Evolutionary conservation across 2,797 vertebrate species (phyloP).

Genomic region (Glossophaga mutica): DNA sequence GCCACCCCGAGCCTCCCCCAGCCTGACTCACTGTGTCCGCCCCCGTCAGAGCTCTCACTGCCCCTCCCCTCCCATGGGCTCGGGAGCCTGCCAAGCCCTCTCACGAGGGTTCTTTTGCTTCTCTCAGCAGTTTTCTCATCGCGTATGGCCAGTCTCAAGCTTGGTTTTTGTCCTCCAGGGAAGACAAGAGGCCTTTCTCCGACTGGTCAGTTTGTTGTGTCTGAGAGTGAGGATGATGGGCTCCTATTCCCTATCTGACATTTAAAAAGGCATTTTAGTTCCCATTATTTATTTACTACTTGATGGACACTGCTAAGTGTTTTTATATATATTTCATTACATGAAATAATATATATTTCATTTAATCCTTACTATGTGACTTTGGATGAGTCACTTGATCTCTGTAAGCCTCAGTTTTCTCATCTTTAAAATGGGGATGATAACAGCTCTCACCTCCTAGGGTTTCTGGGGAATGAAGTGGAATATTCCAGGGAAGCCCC

Average conservation of each 20-base stretch:
- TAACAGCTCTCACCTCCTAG: background rate
- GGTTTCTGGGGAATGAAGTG: background rate
- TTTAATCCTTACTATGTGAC: background rate
- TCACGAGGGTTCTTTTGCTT: background rate
- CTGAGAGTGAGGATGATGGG: background rate
- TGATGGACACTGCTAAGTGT: background rate
- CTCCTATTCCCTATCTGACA: background rate
- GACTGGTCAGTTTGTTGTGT: background rate
- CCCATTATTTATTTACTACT: background rate
- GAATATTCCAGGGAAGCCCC: background rate
- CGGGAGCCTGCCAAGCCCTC: background rate
- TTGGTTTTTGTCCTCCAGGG: background rate
- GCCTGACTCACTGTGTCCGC: background rate
- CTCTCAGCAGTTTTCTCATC: background rate
- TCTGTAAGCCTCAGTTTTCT: background rate
- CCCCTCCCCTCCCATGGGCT: accelerated
- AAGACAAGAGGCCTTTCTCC: background rate
- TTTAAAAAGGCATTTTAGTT: background rate
- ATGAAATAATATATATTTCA: too few species aligned
- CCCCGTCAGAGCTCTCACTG: background rate
- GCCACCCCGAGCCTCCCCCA: accelerated
- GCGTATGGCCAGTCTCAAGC: background rate
- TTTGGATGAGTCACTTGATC: background rate
- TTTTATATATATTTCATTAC: background rate
- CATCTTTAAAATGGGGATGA: background rate